Evolutionary conservation across 2,797 vertebrate species (phyloP).

Genomic region (Graptemys geographica): DNA sequence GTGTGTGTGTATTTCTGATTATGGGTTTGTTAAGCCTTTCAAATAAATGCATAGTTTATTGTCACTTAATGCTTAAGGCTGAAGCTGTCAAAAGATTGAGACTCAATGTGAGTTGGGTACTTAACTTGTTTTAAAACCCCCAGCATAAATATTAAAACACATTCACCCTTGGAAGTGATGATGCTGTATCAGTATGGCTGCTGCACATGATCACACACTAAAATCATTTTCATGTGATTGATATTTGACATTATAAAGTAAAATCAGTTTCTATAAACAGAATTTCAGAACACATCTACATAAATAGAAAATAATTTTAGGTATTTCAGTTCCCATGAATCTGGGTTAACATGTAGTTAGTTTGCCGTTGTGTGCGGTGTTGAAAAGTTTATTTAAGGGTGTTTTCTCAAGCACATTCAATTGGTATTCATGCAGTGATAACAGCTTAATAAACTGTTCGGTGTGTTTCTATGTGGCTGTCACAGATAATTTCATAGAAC

Average conservation of each 20-base stretch:
- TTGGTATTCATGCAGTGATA: slow-evolving; percentile 8
- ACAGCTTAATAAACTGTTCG: background rate
- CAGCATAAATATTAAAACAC: background rate
- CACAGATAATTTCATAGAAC: background rate
- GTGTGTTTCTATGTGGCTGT: background rate
- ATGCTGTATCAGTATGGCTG: background rate
- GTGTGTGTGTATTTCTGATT: background rate
- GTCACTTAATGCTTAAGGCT: background rate
- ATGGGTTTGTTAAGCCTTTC: background rate
- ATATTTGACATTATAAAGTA: background rate
- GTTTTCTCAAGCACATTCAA: background rate
- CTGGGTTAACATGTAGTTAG: background rate
- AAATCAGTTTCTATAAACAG: background rate
- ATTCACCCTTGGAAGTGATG: background rate
- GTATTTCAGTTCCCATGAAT: background rate
- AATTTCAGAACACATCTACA: background rate
- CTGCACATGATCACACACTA: background rate
- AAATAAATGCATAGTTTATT: background rate
- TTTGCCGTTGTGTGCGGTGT: background rate
- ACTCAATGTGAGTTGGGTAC: background rate
- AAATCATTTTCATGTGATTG: background rate
- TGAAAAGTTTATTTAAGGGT: slow-evolving; percentile 27
- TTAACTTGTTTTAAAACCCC: background rate
- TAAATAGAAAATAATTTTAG: background rate
- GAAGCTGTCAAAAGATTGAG: background rate